phyloP scores from a whole-genome alignment of 2,888 invertebrate species.

The Thumatha senex region DNA sequence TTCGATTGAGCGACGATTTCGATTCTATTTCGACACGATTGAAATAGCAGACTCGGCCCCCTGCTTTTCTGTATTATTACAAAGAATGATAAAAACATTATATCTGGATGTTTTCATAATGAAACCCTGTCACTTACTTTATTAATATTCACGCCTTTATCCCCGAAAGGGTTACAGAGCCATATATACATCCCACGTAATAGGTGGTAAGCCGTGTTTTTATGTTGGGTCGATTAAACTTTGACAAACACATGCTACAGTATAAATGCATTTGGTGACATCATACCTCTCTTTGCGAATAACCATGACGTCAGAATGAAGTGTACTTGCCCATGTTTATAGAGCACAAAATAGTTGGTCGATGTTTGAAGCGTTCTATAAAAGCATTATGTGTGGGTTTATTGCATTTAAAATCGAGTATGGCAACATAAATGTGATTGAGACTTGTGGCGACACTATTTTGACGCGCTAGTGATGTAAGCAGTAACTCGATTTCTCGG shows the following conservation, averaged over 20 bases:
- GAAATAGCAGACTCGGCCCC: too few relatives aligned
- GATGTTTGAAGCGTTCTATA: background rate
- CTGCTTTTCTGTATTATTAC: too few relatives aligned
- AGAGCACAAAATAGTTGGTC: background rate
- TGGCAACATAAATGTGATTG: background rate
- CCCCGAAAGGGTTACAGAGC: too few relatives aligned
- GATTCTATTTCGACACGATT: too few relatives aligned
- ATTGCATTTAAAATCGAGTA: background rate
- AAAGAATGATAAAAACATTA: too few relatives aligned
- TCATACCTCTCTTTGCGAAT: constrained; percentile 9
- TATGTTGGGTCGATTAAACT: background rate
- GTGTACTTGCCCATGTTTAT: background rate
- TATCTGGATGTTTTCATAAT: too few relatives aligned
- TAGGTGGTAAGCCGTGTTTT: background rate
- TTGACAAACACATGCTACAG: constrained; percentile 1
- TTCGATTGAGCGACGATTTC: too few relatives aligned
- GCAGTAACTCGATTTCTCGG: too few relatives aligned
- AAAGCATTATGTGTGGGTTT: background rate
- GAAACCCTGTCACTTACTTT: too few relatives aligned
- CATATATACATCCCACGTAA: too few relatives aligned
- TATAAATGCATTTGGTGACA: constrained; percentile 9
- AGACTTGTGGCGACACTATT: background rate
- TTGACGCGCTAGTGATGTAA: background rate
- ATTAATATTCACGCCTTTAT: too few relatives aligned
- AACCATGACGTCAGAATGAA: constrained; percentile 3